phyloP scores from a whole-genome alignment of 2,888 invertebrate genomes.

The Acanthococcus lagerstroemiae region DNA sequence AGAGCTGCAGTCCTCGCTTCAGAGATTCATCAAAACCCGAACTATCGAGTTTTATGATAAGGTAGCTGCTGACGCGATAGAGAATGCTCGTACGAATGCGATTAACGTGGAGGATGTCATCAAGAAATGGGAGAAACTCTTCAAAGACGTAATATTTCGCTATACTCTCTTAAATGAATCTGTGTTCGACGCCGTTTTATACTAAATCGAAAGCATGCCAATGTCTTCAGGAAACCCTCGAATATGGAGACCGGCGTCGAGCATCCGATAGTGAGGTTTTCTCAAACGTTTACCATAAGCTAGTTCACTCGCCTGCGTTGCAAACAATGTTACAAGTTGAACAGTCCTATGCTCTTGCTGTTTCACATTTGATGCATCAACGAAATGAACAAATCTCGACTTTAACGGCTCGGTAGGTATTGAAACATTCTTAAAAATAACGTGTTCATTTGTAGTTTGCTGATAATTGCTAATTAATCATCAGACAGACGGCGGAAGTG shows the following conservation, averaged over 20 bases:
- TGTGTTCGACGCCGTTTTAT: constrained; percentile 11
- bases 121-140: constrained; percentile 67
- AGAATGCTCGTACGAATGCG: constrained; percentile 52
- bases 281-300: constrained; percentile 69
- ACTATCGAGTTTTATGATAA: constrained; percentile 59
- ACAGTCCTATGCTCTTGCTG: constrained; percentile 71
- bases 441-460: not conserved
- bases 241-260: constrained; percentile 70
- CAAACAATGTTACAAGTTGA: constrained; percentile 82
- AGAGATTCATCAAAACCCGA: constrained; percentile 54
- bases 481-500: constrained; percentile 79
- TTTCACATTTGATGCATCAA: constrained; percentile 59
- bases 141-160: constrained; percentile 49
- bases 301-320: constrained; percentile 75
- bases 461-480: constrained; percentile 35
- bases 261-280: constrained; percentile 78
- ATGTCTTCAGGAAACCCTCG: constrained; percentile 60
- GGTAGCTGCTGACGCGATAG: constrained; percentile 52
- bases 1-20: constrained; percentile 53
- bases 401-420: constrained; percentile 15
- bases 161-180: not conserved
- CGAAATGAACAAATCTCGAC: constrained; percentile 59
- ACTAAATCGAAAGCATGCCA: too few species aligned
- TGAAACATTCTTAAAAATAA: too few species aligned
- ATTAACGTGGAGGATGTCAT: constrained; percentile 64